Evolutionary conservation across 2,888 invertebrate species (phyloP).

Genomic region (Apantesis nais): DNA sequence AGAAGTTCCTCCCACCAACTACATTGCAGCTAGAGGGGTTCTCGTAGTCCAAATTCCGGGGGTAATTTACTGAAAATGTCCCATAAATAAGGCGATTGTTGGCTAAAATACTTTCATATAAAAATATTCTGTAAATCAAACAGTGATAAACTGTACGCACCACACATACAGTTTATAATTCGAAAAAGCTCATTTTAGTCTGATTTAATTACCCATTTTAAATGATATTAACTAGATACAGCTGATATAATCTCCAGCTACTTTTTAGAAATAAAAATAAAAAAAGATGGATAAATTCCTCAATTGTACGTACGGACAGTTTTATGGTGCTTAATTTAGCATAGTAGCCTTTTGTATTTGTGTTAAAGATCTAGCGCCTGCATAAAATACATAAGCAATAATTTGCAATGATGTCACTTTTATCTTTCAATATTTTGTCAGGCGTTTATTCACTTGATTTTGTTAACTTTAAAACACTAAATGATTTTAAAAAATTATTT

Average conservation of each 20-base stretch:
- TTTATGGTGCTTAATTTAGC: too few species aligned
- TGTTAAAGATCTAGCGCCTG: not conserved
- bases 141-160: not conserved
- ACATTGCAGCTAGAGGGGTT: constrained; percentile 81
- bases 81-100: not conserved
- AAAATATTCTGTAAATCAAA: too few species aligned
- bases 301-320: too few species aligned
- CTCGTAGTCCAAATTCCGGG: constrained; percentile 80
- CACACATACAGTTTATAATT: too few species aligned
- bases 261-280: too few species aligned
- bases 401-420: not conserved
- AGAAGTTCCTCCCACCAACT: constrained; percentile 67
- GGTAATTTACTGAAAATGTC: constrained; percentile 78
- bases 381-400: not conserved
- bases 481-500: not conserved
- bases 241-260: too few species aligned
- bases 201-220: too few species aligned
- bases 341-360: not conserved
- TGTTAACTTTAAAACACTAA: not conserved
- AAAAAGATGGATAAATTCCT: too few species aligned
- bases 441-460: not conserved
- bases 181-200: too few species aligned
- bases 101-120: too few species aligned
- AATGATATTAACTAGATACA: too few species aligned
- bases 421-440: not conserved